A percentile compares a stretch with the other conserved stretches of the same genome.
Evolutionary conservation across 2,888 invertebrate genomes (phyloP).

Genomic region (Agrotis exclamationis): DNA sequence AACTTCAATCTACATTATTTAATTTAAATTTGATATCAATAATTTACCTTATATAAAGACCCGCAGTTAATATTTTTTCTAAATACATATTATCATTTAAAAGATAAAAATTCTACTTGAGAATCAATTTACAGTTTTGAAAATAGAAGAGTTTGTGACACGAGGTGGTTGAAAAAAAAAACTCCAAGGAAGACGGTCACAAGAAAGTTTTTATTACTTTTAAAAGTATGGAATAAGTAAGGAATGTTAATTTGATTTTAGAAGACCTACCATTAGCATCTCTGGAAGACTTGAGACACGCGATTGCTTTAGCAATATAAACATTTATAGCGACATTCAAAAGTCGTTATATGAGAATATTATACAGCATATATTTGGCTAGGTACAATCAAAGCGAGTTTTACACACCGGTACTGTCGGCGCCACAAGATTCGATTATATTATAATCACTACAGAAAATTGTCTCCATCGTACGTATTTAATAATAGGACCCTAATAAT

Average conservation of each 20-base stretch:
- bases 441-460: slow-evolving; percentile 58
- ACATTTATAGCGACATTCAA: slow-evolving; percentile 33
- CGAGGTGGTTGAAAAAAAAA: slow-evolving; percentile 53
- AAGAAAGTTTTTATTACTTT: slow-evolving; percentile 47
- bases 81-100: slow-evolving; percentile 2
- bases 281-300: slow-evolving; percentile 74
- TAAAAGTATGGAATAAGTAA: slow-evolving; percentile 47
- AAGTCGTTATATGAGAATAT: slow-evolving; percentile 32
- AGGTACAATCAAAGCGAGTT: slow-evolving; percentile 55
- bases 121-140: slow-evolving; percentile 11
- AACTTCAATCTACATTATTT: slow-evolving; percentile 4
- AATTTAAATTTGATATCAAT: slow-evolving; percentile 13
- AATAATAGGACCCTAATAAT: slow-evolving; percentile 69
- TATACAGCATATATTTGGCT: slow-evolving; percentile 53
- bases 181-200: slow-evolving; percentile 52
- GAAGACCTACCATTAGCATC: slow-evolving; percentile 66
- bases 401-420: slow-evolving; percentile 43
- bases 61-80: slow-evolving; percentile 2
- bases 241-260: slow-evolving; percentile 60
- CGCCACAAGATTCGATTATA: slow-evolving; percentile 27
- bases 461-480: slow-evolving; percentile 62
- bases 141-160: slow-evolving; percentile 41
- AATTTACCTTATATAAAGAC: slow-evolving; percentile 7
- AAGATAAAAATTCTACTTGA: slow-evolving; percentile 12
- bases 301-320: slow-evolving; percentile 41